Base-by-base conservation (phyloP, 2,888 invertebrate genomes). In the Drosophila crucigera region DNA sequence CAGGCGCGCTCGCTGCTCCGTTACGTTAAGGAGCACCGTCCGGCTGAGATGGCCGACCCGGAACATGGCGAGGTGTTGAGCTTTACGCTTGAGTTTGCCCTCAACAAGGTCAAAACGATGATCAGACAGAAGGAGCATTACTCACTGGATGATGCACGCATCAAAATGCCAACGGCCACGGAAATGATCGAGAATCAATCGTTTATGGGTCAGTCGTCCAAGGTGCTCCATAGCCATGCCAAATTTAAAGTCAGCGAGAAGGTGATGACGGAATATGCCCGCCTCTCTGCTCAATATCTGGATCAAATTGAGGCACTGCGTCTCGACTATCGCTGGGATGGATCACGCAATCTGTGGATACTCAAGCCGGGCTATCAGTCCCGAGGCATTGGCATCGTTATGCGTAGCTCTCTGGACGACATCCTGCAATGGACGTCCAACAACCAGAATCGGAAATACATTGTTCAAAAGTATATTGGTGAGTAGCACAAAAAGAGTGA, bases 401-500 rank as follows among this genome's bases (percentile, higher is more conserved):
- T 98, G 92, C 96, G 96, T 81, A 96, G 96, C 84, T 95, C 96
- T 76, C 93, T 97, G 69, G 95, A 95, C 69, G 96, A 96, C 54
- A 97, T 98, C 78, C 93, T 96, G 70, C 95, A 95, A 52, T 94
- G 95, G 83, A 92, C 96, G 4, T 94, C 94, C 35, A 94, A 94
- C 63, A 94, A 95, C 63, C 94, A 94, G 58, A 94, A 94, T 69
- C 92, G 94, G 77, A 95, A 96, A 94, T 97, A 96, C 93, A 95
- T 98, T 35, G 95, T 97, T 11, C 98, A 98, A 93, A 98, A 98
- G 94, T 98, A 98, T 91, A 97, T 98, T 78, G 97, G 97, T 97
- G 93, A 89, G 90, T 67, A 33, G 31, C 14, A 14, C 10, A 47
- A 16, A 9, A 3, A 43, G 7, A n/a, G 5, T 0, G 30, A 22